Evolutionary conservation across 2,113 vertebrate species (phyloP).

Genomic region (Rattus norvegicus): DNA sequence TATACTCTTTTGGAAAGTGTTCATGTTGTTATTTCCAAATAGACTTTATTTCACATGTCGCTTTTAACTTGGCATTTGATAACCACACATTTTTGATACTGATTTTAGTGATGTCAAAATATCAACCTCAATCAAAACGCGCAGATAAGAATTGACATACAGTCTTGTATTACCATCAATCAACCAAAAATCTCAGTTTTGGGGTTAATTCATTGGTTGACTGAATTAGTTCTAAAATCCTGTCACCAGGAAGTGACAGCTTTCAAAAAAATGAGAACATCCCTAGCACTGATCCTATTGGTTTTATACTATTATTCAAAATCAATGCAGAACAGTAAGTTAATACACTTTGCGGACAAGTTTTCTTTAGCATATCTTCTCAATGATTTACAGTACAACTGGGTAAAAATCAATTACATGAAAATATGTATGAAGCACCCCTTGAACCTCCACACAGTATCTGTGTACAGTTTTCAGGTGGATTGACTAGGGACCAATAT

Average conservation of each 20-base stretch:
- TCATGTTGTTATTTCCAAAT: slow-evolving; percentile 26
- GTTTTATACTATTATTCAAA: slow-evolving; percentile 28
- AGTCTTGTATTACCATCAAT: not conserved
- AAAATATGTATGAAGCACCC: not conserved
- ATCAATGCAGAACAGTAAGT: not conserved
- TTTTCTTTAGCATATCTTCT: slow-evolving; percentile 30
- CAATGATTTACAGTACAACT: not conserved
- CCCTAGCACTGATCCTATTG: not conserved
- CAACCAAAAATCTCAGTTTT: slow-evolving; percentile 35
- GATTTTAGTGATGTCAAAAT: slow-evolving; percentile 60
- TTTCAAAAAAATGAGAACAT: slow-evolving; percentile 23
- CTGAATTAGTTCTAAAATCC: not conserved
- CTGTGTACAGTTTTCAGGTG: slow-evolving; percentile 67
- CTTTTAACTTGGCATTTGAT: not conserved
- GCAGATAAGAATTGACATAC: slow-evolving; percentile 7
- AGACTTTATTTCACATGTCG: slow-evolving; percentile 20
- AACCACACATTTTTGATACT: not conserved
- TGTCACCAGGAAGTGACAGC: not conserved
- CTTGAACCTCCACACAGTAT: slow-evolving; percentile 67
- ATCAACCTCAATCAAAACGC: slow-evolving; percentile 62
- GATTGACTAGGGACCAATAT: slow-evolving; percentile 79
- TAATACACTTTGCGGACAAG: not conserved
- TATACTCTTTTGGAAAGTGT: slow-evolving; percentile 22
- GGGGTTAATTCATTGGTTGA: not conserved
- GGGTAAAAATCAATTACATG: not conserved